phyloP scores from a whole-genome alignment of 1,140 invertebrate species.

The Bombus superbus region DNA sequence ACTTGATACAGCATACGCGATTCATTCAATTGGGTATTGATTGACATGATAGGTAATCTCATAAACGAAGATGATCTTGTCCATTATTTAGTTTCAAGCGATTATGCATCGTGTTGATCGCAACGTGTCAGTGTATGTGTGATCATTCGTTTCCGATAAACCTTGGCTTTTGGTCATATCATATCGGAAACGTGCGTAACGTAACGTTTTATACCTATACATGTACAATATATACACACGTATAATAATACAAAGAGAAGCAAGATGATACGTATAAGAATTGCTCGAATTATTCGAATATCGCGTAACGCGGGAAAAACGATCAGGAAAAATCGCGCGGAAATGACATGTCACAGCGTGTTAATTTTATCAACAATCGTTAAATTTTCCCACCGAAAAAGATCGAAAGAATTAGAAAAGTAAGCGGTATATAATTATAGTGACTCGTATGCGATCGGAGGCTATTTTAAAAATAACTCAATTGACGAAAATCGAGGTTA shows the following conservation, averaged over 20 bases:
- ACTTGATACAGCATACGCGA: not conserved
- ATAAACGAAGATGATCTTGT: too few species aligned
- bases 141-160: too few species aligned
- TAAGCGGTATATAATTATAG: slow-evolving; percentile 26
- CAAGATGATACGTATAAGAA: not conserved
- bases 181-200: too few species aligned
- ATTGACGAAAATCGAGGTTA: slow-evolving; percentile 11
- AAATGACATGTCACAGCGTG: not conserved
- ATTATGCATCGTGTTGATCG: not conserved
- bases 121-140: too few species aligned
- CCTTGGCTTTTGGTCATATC: too few species aligned
- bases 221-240: too few species aligned
- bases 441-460: slow-evolving; percentile 7
- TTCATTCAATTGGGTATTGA: not conserved
- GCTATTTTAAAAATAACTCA: slow-evolving; percentile 41
- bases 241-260: not conserved
- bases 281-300: not conserved
- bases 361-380: not conserved
- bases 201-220: too few species aligned
- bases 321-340: not conserved
- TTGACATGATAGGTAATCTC: not conserved
- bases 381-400: not conserved
- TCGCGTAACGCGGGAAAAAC: not conserved
- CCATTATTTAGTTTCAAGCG: not conserved
- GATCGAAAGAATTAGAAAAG: not conserved